Evolutionary conservation across 2,888 invertebrate species (phyloP), one percentile per base, ranked within the genome.

Genomic region (Caenorhabditis wallacei): DNA sequence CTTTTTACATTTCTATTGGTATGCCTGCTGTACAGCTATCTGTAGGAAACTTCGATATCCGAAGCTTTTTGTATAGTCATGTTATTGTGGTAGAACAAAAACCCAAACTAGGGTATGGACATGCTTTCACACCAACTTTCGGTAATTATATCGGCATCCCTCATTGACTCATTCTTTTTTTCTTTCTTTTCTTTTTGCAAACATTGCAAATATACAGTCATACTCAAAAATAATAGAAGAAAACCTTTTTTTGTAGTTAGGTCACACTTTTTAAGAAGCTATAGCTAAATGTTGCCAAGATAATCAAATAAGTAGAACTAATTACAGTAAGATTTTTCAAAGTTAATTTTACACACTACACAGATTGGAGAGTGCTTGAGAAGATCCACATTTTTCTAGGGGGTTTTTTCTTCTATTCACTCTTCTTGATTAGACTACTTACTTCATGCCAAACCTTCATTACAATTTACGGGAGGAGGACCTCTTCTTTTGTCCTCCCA

Each of bases 111-210:
- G 5, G 4, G 30, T 4, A n/a, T 63, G 24, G 48, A 40, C 59
- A 48, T 18, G 26, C 53, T 63, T 63, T 40, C 63, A 54, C 63
- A 69, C 61, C 63, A 78, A 78, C 78, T 78, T 78, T 78, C 78
- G 69, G 63, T 78, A 78, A 78, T 78, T 78, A 78, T 78, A 78
- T 69, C 53, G 68, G 68, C 54, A 46, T 69, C 59, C 69, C 69
- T 69, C 78, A 78, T 69, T 78, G 63, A 78, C 78, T 69, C 48
- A 26, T 61, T 40, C 51, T 70, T 70, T 46, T 16, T 59, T 22
- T 54, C 26, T 72, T 61, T 40, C 54, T 35, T 24, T 30, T n/a
- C 1, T 13, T 53, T 53, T 66, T 37, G 64, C 1, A 18, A 18
- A 3, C 18, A 18, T 18, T 18, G 4, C 24, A 61, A 7, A 24